Conservation (phyloP, 1,140 invertebrate species). For the Prorops nasuta region DNA sequence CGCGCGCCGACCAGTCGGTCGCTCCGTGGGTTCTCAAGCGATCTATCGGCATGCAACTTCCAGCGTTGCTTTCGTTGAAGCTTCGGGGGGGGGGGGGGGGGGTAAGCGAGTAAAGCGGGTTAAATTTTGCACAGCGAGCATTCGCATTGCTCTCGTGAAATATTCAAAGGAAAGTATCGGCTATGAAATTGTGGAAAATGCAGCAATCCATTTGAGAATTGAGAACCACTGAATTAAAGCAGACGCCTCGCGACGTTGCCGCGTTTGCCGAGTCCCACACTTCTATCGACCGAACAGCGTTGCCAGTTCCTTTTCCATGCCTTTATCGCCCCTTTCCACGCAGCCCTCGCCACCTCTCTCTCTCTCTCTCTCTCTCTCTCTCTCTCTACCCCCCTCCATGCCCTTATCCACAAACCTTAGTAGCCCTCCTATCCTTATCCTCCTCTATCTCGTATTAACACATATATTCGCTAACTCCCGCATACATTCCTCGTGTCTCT, state of each 20-base stretch:
- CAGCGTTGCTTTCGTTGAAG: too few relatives aligned
- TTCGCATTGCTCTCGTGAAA: too few relatives aligned
- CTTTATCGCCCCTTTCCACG: slow-evolving; percentile 48
- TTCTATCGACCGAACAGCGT: slow-evolving; percentile 53
- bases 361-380: slow-evolving; percentile 11
- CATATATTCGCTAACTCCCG: too few relatives aligned
- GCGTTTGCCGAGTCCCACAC: slow-evolving; percentile 38
- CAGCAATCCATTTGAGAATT: slow-evolving; percentile 11
- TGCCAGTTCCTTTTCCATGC: slow-evolving; percentile 49
- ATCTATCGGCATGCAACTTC: too few relatives aligned
- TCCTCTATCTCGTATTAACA: background rate
- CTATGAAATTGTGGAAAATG: background rate
- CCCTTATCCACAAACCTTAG: background rate
- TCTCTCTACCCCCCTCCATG: slow-evolving; percentile 18
- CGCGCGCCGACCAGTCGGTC: too few relatives aligned
- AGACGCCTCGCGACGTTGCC: slow-evolving; percentile 52
- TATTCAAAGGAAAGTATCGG: too few relatives aligned
- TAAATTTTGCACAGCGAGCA: too few relatives aligned
- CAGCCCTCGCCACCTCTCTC: slow-evolving; percentile 27
- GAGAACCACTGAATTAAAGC: slow-evolving; percentile 54
- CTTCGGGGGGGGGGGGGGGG: too few relatives aligned
- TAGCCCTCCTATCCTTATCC: background rate
- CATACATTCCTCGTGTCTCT: too few relatives aligned
- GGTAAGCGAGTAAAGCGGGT: too few relatives aligned
- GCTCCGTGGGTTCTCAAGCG: too few relatives aligned